Percentiles rank a stretch among this genome's conserved stretches.
Conservation (phyloP, 1,140 invertebrate genomes). For the Diorhabda sublineata region DNA sequence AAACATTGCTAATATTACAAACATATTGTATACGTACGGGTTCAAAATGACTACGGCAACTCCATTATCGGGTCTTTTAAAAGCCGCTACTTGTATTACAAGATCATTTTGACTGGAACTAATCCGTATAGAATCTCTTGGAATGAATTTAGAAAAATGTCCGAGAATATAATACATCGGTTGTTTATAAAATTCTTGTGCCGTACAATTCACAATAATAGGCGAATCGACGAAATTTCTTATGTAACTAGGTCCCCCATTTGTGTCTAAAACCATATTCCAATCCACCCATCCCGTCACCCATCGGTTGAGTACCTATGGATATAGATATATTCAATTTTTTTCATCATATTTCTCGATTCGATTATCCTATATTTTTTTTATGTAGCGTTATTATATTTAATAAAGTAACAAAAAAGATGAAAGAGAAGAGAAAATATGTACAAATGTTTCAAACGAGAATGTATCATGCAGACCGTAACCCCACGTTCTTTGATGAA, state of each 20-base stretch:
- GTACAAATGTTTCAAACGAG: too few species aligned
- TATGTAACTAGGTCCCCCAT: conserved; percentile 67
- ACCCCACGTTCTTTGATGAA: too few species aligned
- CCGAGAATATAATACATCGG: conserved; percentile 67
- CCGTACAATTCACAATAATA: conserved; percentile 58
- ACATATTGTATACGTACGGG: conserved; percentile 13
- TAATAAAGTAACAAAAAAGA: too few species aligned
- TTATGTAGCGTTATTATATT: too few species aligned
- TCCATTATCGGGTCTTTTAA: conserved; percentile 51
- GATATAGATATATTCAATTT: background rate
- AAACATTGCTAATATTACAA: too few species aligned
- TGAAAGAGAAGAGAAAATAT: too few species aligned
- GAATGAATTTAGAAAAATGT: conserved; percentile 64
- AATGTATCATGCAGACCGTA: too few species aligned
- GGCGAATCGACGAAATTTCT: conserved; percentile 64
- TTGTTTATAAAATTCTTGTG: conserved; percentile 65
- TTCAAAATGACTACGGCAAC: conserved; percentile 46
- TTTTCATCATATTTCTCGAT: too few species aligned
- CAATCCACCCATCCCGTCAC: conserved; percentile 69
- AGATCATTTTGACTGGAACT: conserved; percentile 24
- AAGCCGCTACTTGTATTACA: conserved; percentile 46
- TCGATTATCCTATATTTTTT: too few species aligned
- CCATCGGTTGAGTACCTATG: conserved; percentile 56
- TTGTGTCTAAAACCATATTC: conserved; percentile 64
- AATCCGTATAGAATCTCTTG: conserved; percentile 49